Conservation (phyloP, 2,888 invertebrate genomes). For the Pandemis corylana region DNA sequence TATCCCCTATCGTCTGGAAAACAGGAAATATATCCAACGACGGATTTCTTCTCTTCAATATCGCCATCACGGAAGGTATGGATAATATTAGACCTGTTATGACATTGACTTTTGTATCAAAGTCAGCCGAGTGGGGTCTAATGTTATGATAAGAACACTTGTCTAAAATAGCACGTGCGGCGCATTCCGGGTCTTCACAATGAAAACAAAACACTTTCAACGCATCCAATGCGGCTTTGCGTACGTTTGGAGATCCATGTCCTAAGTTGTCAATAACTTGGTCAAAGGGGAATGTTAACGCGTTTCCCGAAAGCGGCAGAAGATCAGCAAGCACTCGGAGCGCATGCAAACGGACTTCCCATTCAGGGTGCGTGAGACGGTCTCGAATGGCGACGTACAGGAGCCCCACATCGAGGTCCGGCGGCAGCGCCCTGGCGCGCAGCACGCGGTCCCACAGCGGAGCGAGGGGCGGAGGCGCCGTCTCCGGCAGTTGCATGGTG, state of each 20-base stretch:
- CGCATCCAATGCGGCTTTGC: slow-evolving; percentile 92
- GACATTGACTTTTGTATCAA: slow-evolving; percentile 81
- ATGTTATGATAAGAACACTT: slow-evolving; percentile 87
- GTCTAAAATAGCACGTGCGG: slow-evolving; percentile 87
- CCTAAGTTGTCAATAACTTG: slow-evolving; percentile 92
- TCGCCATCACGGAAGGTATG: slow-evolving; percentile 86
- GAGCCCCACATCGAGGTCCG: slow-evolving; percentile 86
- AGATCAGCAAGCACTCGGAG: slow-evolving; percentile 91
- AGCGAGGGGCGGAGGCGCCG: slow-evolving; percentile 85
- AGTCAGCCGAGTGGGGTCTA: slow-evolving; percentile 79
- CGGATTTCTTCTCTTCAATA: slow-evolving; percentile 79
- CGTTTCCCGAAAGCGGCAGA: slow-evolving; percentile 88
- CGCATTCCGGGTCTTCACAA: slow-evolving; percentile 87
- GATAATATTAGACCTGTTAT: slow-evolving; percentile 88
- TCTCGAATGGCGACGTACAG: slow-evolving; percentile 90
- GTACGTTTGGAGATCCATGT: slow-evolving; percentile 91
- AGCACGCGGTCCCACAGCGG: slow-evolving; percentile 93
- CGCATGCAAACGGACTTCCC: slow-evolving; percentile 93
- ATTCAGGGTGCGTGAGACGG: slow-evolving; percentile 91
- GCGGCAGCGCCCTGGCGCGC: slow-evolving; percentile 89
- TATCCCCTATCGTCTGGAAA: slow-evolving; percentile 83
- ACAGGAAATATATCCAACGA: slow-evolving; percentile 79
- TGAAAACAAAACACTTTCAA: slow-evolving; percentile 89
- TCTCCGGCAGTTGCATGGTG: slow-evolving; percentile 80
- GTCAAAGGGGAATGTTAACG: slow-evolving; percentile 89